Evolutionary conservation across 2,888 invertebrate genomes (phyloP), one percentile per base, ranked within the genome.

Genomic region (Ophonus ardosiacus): DNA sequence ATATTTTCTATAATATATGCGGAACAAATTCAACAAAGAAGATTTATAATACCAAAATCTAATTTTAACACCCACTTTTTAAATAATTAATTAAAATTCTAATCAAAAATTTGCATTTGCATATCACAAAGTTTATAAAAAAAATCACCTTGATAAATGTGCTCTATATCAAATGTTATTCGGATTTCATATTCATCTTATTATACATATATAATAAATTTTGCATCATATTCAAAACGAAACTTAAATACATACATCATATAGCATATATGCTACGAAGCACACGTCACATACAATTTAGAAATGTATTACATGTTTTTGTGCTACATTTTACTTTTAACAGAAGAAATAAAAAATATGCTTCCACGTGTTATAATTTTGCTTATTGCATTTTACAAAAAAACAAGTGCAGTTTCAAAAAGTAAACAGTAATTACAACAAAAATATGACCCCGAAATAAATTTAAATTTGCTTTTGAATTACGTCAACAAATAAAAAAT

Each of bases 131-230:
- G 38, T 68, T 24, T 56, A 71, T 31, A 21, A 51, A 81, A 81
- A 81, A 81, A 81, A 57, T 68, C n/a, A 56, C 81, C 81, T 81
- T 81, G 81, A 24, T 10, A 17, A 81, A 63, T 81, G 81, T 81
- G 71, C 71, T 81, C 71, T 56, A 71, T 18, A 68, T 24, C 15
- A 57, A 51, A 51, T 51, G 43, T 13, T 51, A 13, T 10, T 51
- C 8, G 6, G 43, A 43, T 8, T 51, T 51, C 13, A 51, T 51
- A 10, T 51, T 51, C 43, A 51, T 51, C 43, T 51, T 51, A 10
- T 51, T 51, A 51, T 51, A 40, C n/a, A n/a, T n/a, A n/a, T 10
- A 13, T 5, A 51, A 51, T 4, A 51, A 51, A 51, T 10, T 51
- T 51, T 13, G 13, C 4, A 51, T 51, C 13, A 51, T 13, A 51